Evolutionary conservation across 2,888 invertebrate genomes (phyloP).

Genomic region (Caenorhabditis sp.): DNA sequence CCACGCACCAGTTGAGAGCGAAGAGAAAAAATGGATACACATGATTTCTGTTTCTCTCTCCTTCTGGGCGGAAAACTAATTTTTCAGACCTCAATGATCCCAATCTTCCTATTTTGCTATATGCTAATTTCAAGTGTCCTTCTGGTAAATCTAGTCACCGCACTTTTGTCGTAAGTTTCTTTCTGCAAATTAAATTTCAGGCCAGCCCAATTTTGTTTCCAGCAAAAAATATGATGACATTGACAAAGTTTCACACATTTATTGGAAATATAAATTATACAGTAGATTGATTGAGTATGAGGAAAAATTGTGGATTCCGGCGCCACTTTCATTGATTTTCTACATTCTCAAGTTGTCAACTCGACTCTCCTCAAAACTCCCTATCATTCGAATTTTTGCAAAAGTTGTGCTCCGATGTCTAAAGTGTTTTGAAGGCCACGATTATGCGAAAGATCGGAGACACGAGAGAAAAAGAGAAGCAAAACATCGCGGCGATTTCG

Average conservation of each 20-base stretch:
- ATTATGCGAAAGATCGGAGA: conserved; percentile 29
- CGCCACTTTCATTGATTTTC: conserved; percentile 43
- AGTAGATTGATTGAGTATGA: conserved; percentile 47
- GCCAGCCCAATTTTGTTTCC: too few relatives aligned
- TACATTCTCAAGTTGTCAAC: conserved; percentile 27
- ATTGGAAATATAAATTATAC: conserved; percentile 51
- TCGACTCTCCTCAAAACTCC: conserved; percentile 27
- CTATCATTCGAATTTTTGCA: conserved; percentile 12
- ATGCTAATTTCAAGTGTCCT: conserved; percentile 51
- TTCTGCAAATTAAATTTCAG: background rate
- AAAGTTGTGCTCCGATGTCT: conserved; percentile 11
- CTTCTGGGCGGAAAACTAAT: background rate
- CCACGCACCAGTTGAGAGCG: too few relatives aligned
- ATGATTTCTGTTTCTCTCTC: too few relatives aligned
- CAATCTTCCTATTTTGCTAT: conserved; percentile 50
- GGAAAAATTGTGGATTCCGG: conserved; percentile 38
- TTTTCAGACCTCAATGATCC: conserved; percentile 45
- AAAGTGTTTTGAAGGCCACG: conserved; percentile 19
- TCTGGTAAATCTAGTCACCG: conserved; percentile 52
- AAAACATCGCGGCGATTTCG: background rate
- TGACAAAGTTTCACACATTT: conserved; percentile 46
- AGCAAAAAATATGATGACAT: conserved; percentile 56
- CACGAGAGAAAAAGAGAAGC: conserved; percentile 22
- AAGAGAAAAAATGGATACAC: too few relatives aligned
- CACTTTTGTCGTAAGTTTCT: conserved; percentile 47